A percentile compares a stretch with the other conserved stretches of the same genome.
Conservation (phyloP, 1,140 invertebrate species). For the Homarus americanus region DNA sequence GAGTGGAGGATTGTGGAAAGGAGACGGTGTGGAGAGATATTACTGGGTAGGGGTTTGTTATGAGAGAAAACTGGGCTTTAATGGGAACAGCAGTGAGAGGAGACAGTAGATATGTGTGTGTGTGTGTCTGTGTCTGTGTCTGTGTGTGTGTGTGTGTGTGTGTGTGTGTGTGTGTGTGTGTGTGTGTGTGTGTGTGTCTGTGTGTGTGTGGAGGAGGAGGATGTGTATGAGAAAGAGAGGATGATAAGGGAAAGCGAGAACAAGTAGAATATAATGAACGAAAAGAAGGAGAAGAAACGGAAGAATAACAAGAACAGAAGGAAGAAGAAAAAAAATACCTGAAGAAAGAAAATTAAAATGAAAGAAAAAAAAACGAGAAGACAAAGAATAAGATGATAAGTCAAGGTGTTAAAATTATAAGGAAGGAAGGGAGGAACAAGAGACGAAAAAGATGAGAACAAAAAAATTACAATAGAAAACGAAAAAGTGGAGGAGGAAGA, state of each 20-base stretch:
- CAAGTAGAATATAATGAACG: neutral
- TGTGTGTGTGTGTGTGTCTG: too few species aligned
- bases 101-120: neutral
- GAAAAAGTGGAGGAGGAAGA: neutral
- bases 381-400: neutral
- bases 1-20: too few species aligned
- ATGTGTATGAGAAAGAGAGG: neutral
- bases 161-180: too few species aligned
- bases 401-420: neutral
- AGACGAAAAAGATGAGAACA: neutral
- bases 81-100: neutral
- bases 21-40: too few species aligned
- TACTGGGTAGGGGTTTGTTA: too few species aligned
- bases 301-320: too few species aligned
- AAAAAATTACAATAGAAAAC: neutral
- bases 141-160: too few species aligned
- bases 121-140: too few species aligned
- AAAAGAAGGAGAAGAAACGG: neutral
- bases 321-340: neutral
- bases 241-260: neutral
- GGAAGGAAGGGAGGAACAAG: too few species aligned
- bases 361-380: too few species aligned
- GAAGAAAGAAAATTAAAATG: too few species aligned
- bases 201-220: neutral
- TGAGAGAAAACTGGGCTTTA: neutral